Evolutionary conservation across 2,888 invertebrate species (phyloP), one percentile per base, ranked within the genome.

Genomic region (Rutpela maculata): DNA sequence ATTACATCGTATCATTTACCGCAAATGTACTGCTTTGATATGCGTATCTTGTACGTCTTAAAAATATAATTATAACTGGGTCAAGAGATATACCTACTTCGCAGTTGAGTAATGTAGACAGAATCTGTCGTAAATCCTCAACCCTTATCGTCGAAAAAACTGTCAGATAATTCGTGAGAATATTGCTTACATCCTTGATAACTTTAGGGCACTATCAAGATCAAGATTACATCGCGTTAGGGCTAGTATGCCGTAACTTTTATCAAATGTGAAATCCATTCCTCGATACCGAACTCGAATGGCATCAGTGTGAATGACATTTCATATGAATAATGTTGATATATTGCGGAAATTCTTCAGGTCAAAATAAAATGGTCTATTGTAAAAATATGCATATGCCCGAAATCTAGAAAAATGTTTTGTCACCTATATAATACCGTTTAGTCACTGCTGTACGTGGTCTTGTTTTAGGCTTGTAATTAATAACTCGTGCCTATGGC

Each of bases 251-350:
- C 50, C 72, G 72, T 62, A 62, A 63, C 55, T 72, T 72, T 72
- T 63, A 50, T 63, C 38, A 50, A 62, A 55, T 19, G 26, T 43
- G 55, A 72, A 55, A 72, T 72, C 26, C 63, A 63, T 72, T 63
- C 26, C 62, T 63, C 12, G 72, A 50, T 63, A 55, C n/a, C 63
- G 63, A 11, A 55, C 18, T 63, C 18, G 38, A 63, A 55, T 22
- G 55, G 60, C 60, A 55, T 62, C 72, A 26, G 43, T 72, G 55
- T n/a, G 18, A 55, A 17, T 63, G 72, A 72, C 62, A 18, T 72
- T 55, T 31, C 55, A 17, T 22, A n/a, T 63, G 72, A 72, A 72
- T 63, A 72, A 63, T 62, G 63, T 55, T 72, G 72, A 72, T 72
- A 19, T 72, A 72, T 67, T 56, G 55, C 15, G n/a, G 55, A 50